Evolutionary conservation across 37 sponge, comb jelly and placozoan genomes (phyloP), one percentile per base, ranked within the genome.

Genomic region (Eunapius fragilis): DNA sequence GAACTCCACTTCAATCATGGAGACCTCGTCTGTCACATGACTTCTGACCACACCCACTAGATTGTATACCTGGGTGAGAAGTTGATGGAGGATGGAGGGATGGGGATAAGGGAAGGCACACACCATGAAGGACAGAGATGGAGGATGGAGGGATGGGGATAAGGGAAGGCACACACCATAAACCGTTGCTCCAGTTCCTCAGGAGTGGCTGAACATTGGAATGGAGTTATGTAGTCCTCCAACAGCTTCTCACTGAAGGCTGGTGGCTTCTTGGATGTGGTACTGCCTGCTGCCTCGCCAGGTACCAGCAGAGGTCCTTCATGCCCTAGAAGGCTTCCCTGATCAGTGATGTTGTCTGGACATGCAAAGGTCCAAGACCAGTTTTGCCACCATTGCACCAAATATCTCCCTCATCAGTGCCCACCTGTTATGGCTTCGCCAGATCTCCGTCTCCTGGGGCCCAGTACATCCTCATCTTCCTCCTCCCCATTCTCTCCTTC

Each of bases 1-100:
- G 45, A 95, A 95, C 67, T 95, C 95, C 72, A 95, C 90, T 71
- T 95, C 95, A 25, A 95, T 45, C 58, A 84, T 69, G 26, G 70
- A 30, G 12, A 78, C 67, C 36, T 86, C 84, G n/a, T 83, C 86
- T 14, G 89, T 87, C 72, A 69, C 58, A 84, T 95, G 95, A 69
- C 82, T 80, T 74, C 84, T 76, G 24, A 95, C 92, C 84, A 92
- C 78, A 67, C 95, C 95, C 83, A 94, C 91, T 31, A 86, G 72
- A 45, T 94, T 94, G 71, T 91, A 94, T 28, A 87, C 89, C 94
- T 94, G 69, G 25, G 37, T 5, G 49, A 26, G 30, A 14, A 4
- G 26, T 24, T 28, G 25, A 11, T 67, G 10, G 27, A 80, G 67
- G 58, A 58, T 17, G 58, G 14, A 58, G 58, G 7, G 58, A 58